Conservation (phyloP, 2,113 vertebrate species). For the Python bivittatus region DNA sequence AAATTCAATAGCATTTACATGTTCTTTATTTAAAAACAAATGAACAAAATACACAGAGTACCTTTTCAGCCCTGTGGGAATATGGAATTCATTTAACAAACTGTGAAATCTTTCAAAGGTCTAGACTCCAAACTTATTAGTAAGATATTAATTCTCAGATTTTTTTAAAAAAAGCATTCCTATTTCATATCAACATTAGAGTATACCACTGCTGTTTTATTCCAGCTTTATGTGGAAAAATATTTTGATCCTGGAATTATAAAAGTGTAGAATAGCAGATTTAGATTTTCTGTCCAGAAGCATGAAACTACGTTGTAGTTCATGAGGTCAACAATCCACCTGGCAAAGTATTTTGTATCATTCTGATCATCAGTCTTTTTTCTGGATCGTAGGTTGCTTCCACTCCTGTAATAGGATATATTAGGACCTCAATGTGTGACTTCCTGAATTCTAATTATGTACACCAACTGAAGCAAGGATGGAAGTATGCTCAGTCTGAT, state of each 20-base stretch:
- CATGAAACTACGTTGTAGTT: neutral
- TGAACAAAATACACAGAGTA: neutral
- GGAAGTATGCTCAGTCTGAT: neutral
- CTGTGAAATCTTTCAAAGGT: neutral
- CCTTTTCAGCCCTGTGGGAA: neutral
- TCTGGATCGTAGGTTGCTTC: neutral
- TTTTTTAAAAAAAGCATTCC: neutral
- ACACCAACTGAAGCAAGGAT: neutral
- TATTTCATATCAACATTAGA: neutral
- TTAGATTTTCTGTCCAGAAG: neutral
- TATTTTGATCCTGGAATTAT: neutral
- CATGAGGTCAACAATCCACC: neutral
- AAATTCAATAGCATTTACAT: constrained; percentile 2
- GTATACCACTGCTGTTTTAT: neutral
- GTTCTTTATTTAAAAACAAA: neutral
- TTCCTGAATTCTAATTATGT: neutral
- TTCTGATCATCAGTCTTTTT: neutral
- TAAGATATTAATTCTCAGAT: neutral
- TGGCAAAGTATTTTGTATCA: neutral
- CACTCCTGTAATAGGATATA: neutral
- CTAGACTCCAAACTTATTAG: neutral
- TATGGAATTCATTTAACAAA: neutral
- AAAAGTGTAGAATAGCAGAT: neutral
- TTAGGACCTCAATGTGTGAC: neutral
- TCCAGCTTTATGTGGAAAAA: neutral